Base-by-base conservation (phyloP, 1,140 invertebrate species). In the Venturia canescens region DNA sequence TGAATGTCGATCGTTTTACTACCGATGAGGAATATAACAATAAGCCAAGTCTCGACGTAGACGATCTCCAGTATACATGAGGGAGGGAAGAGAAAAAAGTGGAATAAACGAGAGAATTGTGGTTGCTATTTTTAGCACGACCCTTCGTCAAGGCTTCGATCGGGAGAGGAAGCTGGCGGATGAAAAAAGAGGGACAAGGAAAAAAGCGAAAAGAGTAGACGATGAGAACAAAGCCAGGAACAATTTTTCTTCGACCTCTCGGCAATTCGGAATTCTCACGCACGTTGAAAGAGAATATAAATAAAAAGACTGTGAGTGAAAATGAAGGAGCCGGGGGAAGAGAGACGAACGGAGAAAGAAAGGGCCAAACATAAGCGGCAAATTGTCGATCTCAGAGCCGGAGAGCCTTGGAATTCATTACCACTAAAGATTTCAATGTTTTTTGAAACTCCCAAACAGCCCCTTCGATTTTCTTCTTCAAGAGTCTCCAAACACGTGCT, bases 181-280 rank as follows among this genome's bases (percentile, higher is more conserved):
- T n/a, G 53, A 57, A 57, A 57, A 57, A 57, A 57, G 53, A 57
- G 21, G 53, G 53, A 26, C 23, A 66, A 18, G 23, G 23, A 69
- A 18, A 6, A 27, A 16, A 31, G 29, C 29, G 16, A 15, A 29
- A 69, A 69, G 29, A 69, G n/a, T 31, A 69, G 66, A 31, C 27
- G 29, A 69, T 69, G 66, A 31, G 66, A 69, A 69, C 21, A 69
- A 27, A 31, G 66, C 66, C 13, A 69, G 29, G 66, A 69, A 69
- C 66, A 69, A 69, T 69, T 69, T 69, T 69, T 69, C 66, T 69
- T 69, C 66, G 66, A 69, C 66, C 29, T 69, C 29, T 31, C 66
- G 66, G 31, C 66, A 69, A 31, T 27, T 21, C 15, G 66, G 29
- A 69, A 69, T 69, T 29, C 66, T 69, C 66, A 18, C 13, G 66